A percentile compares a stretch with the other conserved stretches of the same genome.
Evolutionary conservation across 1,140 invertebrate genomes (phyloP).

Genomic region (Diorhabda elongata): DNA sequence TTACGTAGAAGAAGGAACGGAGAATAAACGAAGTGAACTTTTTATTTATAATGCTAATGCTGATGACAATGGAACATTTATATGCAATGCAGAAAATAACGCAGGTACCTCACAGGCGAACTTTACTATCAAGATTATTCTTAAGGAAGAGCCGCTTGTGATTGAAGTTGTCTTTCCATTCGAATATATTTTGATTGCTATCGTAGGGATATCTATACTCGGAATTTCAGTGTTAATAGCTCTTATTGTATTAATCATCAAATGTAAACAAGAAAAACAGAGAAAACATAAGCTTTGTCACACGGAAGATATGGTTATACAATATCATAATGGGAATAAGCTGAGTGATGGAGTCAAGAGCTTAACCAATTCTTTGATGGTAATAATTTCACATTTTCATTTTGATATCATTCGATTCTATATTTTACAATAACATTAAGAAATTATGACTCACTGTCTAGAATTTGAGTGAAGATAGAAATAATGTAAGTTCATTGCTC

Average conservation of each 20-base stretch:
- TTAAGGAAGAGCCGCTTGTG: slow-evolving; percentile 65
- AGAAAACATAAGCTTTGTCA: slow-evolving; percentile 35
- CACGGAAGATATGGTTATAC: slow-evolving; percentile 44
- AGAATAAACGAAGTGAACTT: slow-evolving; percentile 70
- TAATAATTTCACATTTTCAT: not conserved
- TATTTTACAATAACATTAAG: not conserved
- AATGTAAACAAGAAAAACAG: slow-evolving; percentile 53
- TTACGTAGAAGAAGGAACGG: slow-evolving; percentile 62
- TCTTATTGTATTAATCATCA: slow-evolving; percentile 57
- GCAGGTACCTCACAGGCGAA: slow-evolving; percentile 72
- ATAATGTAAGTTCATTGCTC: too few relatives aligned
- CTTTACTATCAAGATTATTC: slow-evolving; percentile 69
- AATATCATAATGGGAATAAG: slow-evolving; percentile 40
- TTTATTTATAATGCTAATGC: slow-evolving; percentile 69
- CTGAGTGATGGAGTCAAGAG: slow-evolving; percentile 20
- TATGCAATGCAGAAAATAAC: slow-evolving; percentile 76
- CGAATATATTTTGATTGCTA: slow-evolving; percentile 64
- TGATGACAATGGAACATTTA: slow-evolving; percentile 76
- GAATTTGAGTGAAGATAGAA: not conserved
- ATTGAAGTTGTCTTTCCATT: slow-evolving; percentile 61
- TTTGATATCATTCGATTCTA: too few relatives aligned
- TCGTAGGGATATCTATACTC: slow-evolving; percentile 54
- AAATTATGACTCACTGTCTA: not conserved
- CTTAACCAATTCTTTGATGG: slow-evolving; percentile 13
- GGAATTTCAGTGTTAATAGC: slow-evolving; percentile 57